A percentile compares a stretch with the other conserved stretches of the same genome.
phyloP scores from a whole-genome alignment of 2,888 invertebrate species.

The Amphipyra berbera region DNA sequence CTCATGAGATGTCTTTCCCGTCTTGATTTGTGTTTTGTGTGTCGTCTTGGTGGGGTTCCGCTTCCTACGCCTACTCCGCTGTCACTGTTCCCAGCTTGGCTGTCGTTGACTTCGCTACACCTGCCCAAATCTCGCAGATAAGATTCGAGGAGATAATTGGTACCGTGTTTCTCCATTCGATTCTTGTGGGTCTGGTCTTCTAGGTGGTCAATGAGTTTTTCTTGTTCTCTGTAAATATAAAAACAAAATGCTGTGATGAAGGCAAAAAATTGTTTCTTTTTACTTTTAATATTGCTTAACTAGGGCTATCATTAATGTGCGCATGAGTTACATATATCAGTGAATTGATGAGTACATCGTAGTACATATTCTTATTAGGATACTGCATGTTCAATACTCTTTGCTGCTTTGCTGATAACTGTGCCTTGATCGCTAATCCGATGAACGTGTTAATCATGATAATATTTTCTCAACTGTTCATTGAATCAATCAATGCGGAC shows the following conservation, averaged over 20 bases:
- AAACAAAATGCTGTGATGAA: not conserved
- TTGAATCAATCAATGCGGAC: too few species aligned
- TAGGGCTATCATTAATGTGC: too few species aligned
- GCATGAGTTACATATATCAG: too few species aligned
- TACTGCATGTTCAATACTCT: not conserved
- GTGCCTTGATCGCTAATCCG: too few species aligned
- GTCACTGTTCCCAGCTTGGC: conserved; percentile 92
- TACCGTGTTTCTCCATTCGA: conserved; percentile 93
- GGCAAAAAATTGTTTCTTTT: not conserved
- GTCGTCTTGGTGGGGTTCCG: conserved; percentile 89
- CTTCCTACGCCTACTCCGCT: conserved; percentile 92
- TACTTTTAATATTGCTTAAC: not conserved
- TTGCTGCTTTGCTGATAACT: too few species aligned
- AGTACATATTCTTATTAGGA: too few species aligned
- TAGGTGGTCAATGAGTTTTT: conserved; percentile 94
- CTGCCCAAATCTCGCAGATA: conserved; percentile 90
- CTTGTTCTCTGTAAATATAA: conserved; percentile 90
- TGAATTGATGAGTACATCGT: too few species aligned
- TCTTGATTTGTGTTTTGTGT: conserved; percentile 88
- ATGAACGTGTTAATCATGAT: too few species aligned
- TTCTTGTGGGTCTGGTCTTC: conserved; percentile 94
- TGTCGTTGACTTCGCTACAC: conserved; percentile 84
- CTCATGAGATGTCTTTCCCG: conserved; percentile 87
- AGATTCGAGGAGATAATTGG: conserved; percentile 94
- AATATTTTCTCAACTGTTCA: too few species aligned